Conservation (phyloP, 2,888 invertebrate genomes). For the Lasioglossum pauxillum region DNA sequence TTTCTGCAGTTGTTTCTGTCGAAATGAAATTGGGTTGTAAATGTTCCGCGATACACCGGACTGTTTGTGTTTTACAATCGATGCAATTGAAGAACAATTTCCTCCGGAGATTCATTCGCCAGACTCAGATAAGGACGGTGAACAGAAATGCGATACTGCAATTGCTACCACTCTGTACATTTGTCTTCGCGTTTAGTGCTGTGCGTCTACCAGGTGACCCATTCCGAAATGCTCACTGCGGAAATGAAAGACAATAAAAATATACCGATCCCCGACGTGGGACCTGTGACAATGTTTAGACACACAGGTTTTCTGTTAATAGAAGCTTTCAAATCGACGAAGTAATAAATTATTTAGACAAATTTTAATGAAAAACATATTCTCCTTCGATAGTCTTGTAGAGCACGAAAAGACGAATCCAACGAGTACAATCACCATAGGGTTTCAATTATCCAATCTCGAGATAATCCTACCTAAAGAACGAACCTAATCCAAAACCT, state of each 20-base stretch:
- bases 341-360: neutral
- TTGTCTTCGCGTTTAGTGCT: neutral
- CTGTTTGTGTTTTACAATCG: neutral
- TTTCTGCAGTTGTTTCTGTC: neutral
- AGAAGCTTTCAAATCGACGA: neutral
- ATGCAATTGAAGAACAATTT: conserved; percentile 1
- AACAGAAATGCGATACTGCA: neutral
- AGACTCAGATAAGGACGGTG: neutral
- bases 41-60: neutral
- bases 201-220: neutral
- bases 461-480: neutral
- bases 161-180: neutral
- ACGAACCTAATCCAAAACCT: neutral
- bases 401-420: neutral
- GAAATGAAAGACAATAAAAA: neutral
- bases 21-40: conserved; percentile 6
- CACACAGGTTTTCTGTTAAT: neutral
- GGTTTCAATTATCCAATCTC: neutral
- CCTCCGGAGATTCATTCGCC: neutral
- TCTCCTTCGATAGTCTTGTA: neutral
- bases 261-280: neutral
- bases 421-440: neutral
- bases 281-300: neutral
- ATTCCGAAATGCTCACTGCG: neutral
- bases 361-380: neutral